Evolutionary conservation across 2,888 invertebrate genomes (phyloP), one percentile per base, ranked within the genome.

Genomic region (Druceiella hillmani): DNA sequence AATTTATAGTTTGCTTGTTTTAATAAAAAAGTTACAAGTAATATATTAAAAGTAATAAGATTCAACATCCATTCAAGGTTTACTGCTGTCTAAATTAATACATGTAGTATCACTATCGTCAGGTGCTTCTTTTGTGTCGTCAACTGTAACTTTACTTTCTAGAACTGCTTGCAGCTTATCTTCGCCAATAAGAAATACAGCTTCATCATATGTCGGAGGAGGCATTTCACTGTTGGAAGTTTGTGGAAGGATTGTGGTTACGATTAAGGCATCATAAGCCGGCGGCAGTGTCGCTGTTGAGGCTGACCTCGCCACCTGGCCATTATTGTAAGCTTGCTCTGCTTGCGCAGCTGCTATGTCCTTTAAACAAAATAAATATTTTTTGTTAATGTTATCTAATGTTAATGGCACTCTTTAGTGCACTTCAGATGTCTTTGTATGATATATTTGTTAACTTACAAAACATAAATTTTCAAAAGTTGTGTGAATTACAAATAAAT

Each of bases 191-290:
- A 74, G 62, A 47, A 67, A 71, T 69, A 76, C 72, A 1, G 79
- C 79, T 66, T 79, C 79, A 51, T 78, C 77, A 52, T 80, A 79
- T 9, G 78, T 72, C 1, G 79, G 79, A 3, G 79, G 79, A 7
- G 78, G 78, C 17, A 70, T 63, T 53, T 76, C 78, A 10, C 74
- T 73, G 38, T 66, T 64, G 27, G 70, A 70, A 9, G 68, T 57
- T 39, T 67, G 65, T 4, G 69, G 66, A 10, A 59, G 53, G 4
- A 64, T 53, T 32, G 62, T 57, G 51, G 57, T 65, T 32, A 66
- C 54, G 50, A 75, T 66, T 50, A 80, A 64, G 31, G 75, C 71
- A 54, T 80, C 79, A 57, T 80, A 80, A 1, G 79, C 70, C 4
- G 79, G 79, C 24, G 79, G 79, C 9, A 76, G 56, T 25, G 76